Conservation (phyloP, 2,888 invertebrate species). For the Teleiodes luculella region DNA sequence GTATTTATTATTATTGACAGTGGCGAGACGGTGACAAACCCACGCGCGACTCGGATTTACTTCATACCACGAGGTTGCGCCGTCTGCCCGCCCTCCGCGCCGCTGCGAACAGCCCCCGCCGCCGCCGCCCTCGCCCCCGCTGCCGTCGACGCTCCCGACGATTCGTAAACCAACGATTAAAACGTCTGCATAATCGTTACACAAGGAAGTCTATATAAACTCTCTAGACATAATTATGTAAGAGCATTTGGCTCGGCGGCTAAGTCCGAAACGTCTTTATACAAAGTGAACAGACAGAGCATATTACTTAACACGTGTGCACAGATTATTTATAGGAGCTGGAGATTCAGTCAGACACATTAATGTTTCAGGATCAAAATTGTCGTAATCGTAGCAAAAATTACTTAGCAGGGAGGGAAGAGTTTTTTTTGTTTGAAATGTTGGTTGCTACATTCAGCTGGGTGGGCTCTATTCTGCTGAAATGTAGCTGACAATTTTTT, state of each 20-base stretch:
- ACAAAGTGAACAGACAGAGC: background rate
- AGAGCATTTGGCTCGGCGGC: background rate
- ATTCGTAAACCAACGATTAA: slow-evolving; percentile 7
- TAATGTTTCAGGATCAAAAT: background rate
- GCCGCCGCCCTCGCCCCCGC: slow-evolving; percentile 17
- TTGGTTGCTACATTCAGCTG: too few relatives aligned
- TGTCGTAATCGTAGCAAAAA: too few relatives aligned
- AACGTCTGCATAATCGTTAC: slow-evolving; percentile 29
- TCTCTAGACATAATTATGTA: background rate
- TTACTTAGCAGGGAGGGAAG: too few relatives aligned
- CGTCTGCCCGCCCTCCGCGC: slow-evolving; percentile 42
- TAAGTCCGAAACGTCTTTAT: background rate
- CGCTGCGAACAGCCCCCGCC: slow-evolving; percentile 49
- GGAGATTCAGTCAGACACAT: background rate
- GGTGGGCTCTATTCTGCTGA: too few relatives aligned
- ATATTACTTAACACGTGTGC: background rate
- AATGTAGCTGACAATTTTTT: too few relatives aligned
- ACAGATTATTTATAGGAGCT: background rate
- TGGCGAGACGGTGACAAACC: slow-evolving; percentile 74
- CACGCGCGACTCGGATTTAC: slow-evolving; percentile 61
- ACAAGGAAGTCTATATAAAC: slow-evolving; percentile 30
- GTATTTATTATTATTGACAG: slow-evolving; percentile 74
- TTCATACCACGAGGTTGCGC: slow-evolving; percentile 41
- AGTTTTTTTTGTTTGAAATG: too few relatives aligned
- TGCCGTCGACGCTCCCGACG: slow-evolving; percentile 16